These are phyloP conservation scores for Calameuta pallipes DNA, from an alignment of 2,888 invertebrate genomes.

Conservation along the genomic window DNA sequence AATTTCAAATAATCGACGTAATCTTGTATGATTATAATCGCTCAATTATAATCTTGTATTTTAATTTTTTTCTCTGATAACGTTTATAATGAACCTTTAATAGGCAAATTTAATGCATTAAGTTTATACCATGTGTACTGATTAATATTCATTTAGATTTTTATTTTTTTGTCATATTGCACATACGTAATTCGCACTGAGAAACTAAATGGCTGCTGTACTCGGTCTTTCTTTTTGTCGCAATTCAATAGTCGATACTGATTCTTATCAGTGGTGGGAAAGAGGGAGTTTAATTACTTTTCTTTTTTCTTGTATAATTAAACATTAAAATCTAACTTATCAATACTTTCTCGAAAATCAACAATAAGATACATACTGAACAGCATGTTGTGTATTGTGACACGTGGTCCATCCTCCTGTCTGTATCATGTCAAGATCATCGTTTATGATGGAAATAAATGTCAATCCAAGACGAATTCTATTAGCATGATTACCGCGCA, in stretches of 20 bases:
- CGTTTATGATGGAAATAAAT: too few relatives aligned
- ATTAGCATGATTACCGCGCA: neutral
- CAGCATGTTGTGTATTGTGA: neutral
- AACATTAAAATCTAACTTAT: too few relatives aligned
- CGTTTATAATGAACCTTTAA: neutral
- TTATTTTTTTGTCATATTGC: neutral
- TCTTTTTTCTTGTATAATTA: too few relatives aligned
- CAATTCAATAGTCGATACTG: too few relatives aligned
- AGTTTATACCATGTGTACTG: neutral
- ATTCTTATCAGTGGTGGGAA: too few relatives aligned
- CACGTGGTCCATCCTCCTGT: neutral
- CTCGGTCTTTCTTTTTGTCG: too few relatives aligned
- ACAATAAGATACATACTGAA: neutral
- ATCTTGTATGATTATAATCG: neutral
- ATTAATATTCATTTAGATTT: neutral
- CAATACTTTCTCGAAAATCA: too few relatives aligned
- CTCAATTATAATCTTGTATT: neutral
- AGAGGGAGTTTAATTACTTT: too few relatives aligned
- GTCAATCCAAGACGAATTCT: neutral
- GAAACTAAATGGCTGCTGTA: too few relatives aligned
- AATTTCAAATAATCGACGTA: neutral
- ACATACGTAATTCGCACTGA: neutral
- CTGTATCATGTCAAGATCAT: neutral
- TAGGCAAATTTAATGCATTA: neutral
- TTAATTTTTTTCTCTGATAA: neutral